These are phyloP conservation scores for Taurulus bubalis DNA, from an alignment of 2,113 vertebrate species.

Conservation along the genomic window DNA sequence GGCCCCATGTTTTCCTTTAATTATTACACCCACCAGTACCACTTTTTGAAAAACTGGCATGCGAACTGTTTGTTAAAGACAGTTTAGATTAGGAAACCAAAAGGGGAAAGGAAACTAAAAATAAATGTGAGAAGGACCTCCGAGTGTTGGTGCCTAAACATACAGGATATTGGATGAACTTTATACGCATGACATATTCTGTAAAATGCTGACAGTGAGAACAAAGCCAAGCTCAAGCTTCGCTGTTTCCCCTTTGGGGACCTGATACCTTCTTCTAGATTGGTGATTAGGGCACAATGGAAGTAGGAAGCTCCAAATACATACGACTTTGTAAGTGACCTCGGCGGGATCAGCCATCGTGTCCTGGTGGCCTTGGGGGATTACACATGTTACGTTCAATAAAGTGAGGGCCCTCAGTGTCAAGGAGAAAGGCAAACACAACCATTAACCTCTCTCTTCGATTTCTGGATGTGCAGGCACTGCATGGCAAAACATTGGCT, in stretches of 20 bases:
- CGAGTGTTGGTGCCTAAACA: slow-evolving; percentile 61
- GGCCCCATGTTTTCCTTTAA: slow-evolving; percentile 75
- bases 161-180: slow-evolving; percentile 70
- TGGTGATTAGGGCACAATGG: slow-evolving; percentile 84
- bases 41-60: slow-evolving; percentile 46
- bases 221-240: slow-evolving; percentile 74
- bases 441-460: slow-evolving; percentile 82
- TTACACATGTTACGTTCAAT: slow-evolving; percentile 87
- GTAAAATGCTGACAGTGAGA: slow-evolving; percentile 79
- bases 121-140: slow-evolving; percentile 44
- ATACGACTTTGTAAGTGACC: slow-evolving; percentile 87
- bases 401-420: slow-evolving; percentile 84
- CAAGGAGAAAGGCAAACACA: slow-evolving; percentile 85
- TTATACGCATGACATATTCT: slow-evolving; percentile 74
- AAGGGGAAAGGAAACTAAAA: slow-evolving; percentile 40
- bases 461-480: slow-evolving; percentile 62
- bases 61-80: slow-evolving; percentile 46
- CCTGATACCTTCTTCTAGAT: slow-evolving; percentile 74
- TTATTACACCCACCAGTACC: slow-evolving; percentile 66
- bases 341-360: slow-evolving; percentile 77
- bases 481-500: slow-evolving; percentile 62
- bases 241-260: slow-evolving; percentile 74
- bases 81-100: slow-evolving; percentile 52
- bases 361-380: slow-evolving; percentile 81
- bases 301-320: slow-evolving; percentile 83